A percentile compares a stretch with the other conserved stretches of the same genome.
These are phyloP conservation scores for Hetaerina americana DNA, from an alignment of 1,140 invertebrate species.

Conservation along the genomic window DNA sequence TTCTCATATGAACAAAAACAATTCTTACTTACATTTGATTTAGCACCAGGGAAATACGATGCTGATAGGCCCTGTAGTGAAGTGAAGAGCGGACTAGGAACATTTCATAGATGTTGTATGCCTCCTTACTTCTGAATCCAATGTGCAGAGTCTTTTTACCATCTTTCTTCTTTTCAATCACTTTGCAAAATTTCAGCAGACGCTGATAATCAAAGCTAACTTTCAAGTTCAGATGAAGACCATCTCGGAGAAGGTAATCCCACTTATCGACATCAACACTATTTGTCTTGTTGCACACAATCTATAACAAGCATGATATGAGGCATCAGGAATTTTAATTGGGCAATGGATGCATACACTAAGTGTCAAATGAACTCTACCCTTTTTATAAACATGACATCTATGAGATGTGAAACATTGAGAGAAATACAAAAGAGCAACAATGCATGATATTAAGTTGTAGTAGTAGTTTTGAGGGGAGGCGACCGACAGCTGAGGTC, in stretches of 20 bases:
- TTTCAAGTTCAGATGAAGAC: slow-evolving; percentile 32
- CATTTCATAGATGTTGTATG: slow-evolving; percentile 30
- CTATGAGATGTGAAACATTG: too few relatives aligned
- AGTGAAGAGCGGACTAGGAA: slow-evolving; percentile 30
- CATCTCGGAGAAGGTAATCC: slow-evolving; percentile 53
- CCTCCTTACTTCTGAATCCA: slow-evolving; percentile 31
- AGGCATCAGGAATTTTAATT: too few relatives aligned
- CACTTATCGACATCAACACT: slow-evolving; percentile 59
- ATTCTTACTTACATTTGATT: slow-evolving; percentile 26
- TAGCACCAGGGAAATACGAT: slow-evolving; percentile 26
- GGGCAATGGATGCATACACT: too few relatives aligned
- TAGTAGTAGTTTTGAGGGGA: too few relatives aligned
- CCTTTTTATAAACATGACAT: too few relatives aligned
- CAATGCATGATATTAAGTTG: too few relatives aligned
- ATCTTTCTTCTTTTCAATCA: slow-evolving; percentile 8
- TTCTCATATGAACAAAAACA: too few relatives aligned
- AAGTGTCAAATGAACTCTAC: too few relatives aligned
- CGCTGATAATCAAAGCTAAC: slow-evolving; percentile 32
- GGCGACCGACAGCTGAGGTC: too few relatives aligned
- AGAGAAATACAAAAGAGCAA: too few relatives aligned
- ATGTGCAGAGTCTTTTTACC: slow-evolving; percentile 23
- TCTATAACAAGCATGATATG: slow-evolving; percentile 29
- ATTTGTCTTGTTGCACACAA: slow-evolving; percentile 46
- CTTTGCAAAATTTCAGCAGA: slow-evolving; percentile 16
- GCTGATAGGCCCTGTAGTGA: slow-evolving; percentile 34